Evolutionary conservation across 2,888 invertebrate species (phyloP).

Genomic region (Euphydryas editha): DNA sequence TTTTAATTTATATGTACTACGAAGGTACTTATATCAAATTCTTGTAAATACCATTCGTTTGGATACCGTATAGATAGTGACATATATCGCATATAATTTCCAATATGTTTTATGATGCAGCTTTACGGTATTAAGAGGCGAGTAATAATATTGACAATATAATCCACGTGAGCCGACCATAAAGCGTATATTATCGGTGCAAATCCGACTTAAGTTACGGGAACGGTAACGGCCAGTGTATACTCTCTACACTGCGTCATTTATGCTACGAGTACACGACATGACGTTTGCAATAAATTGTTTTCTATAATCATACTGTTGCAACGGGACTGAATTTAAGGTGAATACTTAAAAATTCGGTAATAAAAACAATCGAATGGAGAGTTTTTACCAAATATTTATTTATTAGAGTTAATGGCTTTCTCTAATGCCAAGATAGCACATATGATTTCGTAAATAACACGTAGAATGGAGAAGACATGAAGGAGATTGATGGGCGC

Average conservation of each 20-base stretch:
- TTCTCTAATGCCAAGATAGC: too few species aligned
- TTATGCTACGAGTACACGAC: slow-evolving; percentile 17
- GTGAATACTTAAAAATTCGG: not conserved
- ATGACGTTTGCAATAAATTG: slow-evolving; percentile 12
- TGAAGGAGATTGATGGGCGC: too few species aligned
- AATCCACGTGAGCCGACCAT: slow-evolving; percentile 69
- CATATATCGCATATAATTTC: slow-evolving; percentile 68
- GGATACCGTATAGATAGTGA: slow-evolving; percentile 44
- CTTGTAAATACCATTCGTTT: slow-evolving; percentile 13
- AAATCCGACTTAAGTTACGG: slow-evolving; percentile 72
- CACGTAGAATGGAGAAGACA: too few species aligned
- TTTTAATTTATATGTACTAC: too few species aligned
- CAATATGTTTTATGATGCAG: slow-evolving; percentile 78
- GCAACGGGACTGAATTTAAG: not conserved
- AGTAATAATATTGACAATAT: slow-evolving; percentile 81
- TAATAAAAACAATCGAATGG: too few species aligned
- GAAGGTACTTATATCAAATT: not conserved
- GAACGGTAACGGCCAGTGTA: slow-evolving; percentile 53
- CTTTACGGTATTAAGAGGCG: slow-evolving; percentile 81
- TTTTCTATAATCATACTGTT: not conserved
- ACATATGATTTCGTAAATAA: too few species aligned
- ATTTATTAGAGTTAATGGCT: too few species aligned
- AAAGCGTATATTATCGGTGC: slow-evolving; percentile 72
- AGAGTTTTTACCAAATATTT: too few species aligned
- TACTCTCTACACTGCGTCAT: slow-evolving; percentile 25